phyloP scores from a whole-genome alignment of 1,140 invertebrate genomes.

The Grapholita molesta region DNA sequence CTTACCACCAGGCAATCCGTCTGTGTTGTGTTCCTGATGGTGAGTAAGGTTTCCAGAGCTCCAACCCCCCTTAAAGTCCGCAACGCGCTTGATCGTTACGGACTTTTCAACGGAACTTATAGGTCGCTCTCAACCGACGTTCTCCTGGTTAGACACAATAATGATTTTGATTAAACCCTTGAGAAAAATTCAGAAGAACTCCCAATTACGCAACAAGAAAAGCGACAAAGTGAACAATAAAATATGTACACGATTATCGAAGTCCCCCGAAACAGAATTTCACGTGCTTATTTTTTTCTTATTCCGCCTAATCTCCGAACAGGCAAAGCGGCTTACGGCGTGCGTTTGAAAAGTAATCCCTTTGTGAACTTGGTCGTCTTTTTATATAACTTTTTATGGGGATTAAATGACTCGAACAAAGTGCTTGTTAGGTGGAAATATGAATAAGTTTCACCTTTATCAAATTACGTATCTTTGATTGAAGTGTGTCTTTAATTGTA shows the following conservation, averaged over 20 bases:
- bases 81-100: too few relatives aligned
- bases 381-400: constrained; percentile 12
- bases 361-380: constrained; percentile 4
- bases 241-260: neutral
- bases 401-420: constrained; percentile 13
- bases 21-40: too few relatives aligned
- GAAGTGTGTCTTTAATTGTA: too few relatives aligned
- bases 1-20: too few relatives aligned
- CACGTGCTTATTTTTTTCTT: constrained; percentile 2
- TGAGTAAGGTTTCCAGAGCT: too few relatives aligned
- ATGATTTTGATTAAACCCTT: too few relatives aligned
- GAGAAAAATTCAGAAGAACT: neutral
- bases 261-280: neutral
- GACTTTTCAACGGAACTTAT: too few relatives aligned
- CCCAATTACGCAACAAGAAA: neutral
- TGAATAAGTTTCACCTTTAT: constrained; percentile 13
- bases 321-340: constrained; percentile 7
- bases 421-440: constrained; percentile 7
- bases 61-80: too few relatives aligned
- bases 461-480: neutral
- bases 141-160: too few relatives aligned
- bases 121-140: too few relatives aligned
- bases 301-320: neutral
- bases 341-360: constrained; percentile 8
- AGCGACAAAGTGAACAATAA: neutral